phyloP scores from a whole-genome alignment of 2,113 vertebrate species.

The Sigmodon hispidus region DNA sequence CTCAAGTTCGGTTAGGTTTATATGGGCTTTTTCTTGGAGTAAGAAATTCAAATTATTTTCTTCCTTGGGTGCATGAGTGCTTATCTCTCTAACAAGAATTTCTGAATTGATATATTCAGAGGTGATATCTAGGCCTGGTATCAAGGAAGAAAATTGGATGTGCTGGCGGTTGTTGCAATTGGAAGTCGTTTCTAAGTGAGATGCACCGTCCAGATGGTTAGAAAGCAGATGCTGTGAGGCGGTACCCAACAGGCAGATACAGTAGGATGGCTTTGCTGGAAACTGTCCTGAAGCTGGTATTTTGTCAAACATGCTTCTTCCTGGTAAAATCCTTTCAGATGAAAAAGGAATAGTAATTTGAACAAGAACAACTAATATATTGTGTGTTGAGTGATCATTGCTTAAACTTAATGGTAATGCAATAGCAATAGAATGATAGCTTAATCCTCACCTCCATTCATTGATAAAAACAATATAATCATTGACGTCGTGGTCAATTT shows the following conservation, averaged over 20 bases:
- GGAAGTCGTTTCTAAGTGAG: slow-evolving; percentile 64
- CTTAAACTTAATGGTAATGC: not conserved
- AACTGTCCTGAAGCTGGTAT: slow-evolving; percentile 75
- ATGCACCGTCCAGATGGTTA: slow-evolving; percentile 67
- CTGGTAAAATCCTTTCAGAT: slow-evolving; percentile 88
- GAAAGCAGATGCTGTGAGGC: slow-evolving; percentile 13
- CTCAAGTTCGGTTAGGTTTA: slow-evolving; percentile 57
- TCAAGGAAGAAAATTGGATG: slow-evolving; percentile 84
- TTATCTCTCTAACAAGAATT: slow-evolving; percentile 71
- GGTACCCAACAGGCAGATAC: slow-evolving; percentile 84
- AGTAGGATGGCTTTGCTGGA: slow-evolving; percentile 81
- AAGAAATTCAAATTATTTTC: slow-evolving; percentile 50
- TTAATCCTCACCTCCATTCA: slow-evolving; percentile 90
- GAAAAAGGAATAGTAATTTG: slow-evolving; percentile 52
- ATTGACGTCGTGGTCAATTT: slow-evolving; percentile 76
- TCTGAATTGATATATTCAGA: slow-evolving; percentile 87
- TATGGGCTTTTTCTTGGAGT: slow-evolving; percentile 11
- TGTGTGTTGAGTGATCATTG: not conserved
- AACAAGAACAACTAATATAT: not conserved
- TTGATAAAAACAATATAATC: slow-evolving; percentile 87
- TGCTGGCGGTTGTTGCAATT: slow-evolving; percentile 84
- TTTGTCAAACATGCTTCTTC: slow-evolving; percentile 92
- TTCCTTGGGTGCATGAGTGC: slow-evolving; percentile 57
- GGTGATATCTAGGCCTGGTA: slow-evolving; percentile 92
- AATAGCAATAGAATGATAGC: slow-evolving; percentile 36